Evolutionary conservation across 2,888 invertebrate genomes (phyloP), one percentile per base, ranked within the genome.

Genomic region (Eristalis intricaria): DNA sequence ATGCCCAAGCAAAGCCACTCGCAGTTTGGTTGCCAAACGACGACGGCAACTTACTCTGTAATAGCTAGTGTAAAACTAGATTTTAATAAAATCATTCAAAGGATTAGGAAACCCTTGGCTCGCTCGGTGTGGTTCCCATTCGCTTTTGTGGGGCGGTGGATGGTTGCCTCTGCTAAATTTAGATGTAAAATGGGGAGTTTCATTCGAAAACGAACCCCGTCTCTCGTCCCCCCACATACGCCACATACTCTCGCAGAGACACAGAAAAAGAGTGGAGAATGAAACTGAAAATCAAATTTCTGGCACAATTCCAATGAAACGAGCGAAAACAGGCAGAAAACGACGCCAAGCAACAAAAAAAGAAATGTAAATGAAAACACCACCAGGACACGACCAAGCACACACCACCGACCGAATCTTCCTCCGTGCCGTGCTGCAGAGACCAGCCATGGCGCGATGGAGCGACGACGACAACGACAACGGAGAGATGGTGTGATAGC

Each of bases 261-360:
- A 73, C 26, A 38, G 23, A 68, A 65, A 78, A 83, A 43, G 68
- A 79, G 75, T 75, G 32, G 43, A 84, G 73, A 87, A 79, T 50
- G 84, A 87, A 87, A 84, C 26, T 79, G 76, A 84, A 87, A 83
- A 87, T 87, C 79, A 79, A 87, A 84, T 79, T 79, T 84, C 75
- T 84, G 84, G 87, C 87, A 84, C 68, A 87, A 32, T 87, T 87
- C 76, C 87, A 87, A 79, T 70, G 68, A 74, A 63, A 50, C 58
- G 50, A 50, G 50, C 50, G 50, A 60, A 60, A 60, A 60, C 26
- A 60, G 60, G 26, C 60, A 60, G 26, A 60, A 66, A 22, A 26
- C 22, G 22, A n/a, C 10, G 26, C 23, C 10, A 50, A 50, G 50
- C 43, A 60, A 61, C 66, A 43, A 35, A 38, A 66, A 22, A 65